phyloP scores from a whole-genome alignment of 2,113 vertebrate genomes.

The Forbesichthys agassizii region DNA sequence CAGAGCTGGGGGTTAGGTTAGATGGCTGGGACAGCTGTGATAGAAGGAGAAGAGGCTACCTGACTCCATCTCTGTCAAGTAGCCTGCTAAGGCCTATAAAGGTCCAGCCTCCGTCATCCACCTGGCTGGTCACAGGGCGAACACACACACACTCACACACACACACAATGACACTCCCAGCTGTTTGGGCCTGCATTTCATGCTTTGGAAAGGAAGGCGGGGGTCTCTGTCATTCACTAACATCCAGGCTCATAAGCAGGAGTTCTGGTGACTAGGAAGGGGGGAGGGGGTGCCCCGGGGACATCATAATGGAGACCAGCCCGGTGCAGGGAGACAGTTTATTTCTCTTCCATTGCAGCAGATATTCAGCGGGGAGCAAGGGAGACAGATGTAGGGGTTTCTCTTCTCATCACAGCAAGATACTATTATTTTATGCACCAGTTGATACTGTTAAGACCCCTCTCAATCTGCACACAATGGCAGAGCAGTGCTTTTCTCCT shows the following conservation, averaged over 20 bases:
- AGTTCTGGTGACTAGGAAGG: conserved; percentile 47
- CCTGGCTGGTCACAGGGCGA: conserved; percentile 66
- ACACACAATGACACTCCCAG: conserved; percentile 65
- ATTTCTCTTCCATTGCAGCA: conserved; percentile 59
- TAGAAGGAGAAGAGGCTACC: conserved; percentile 60
- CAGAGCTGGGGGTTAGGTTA: conserved; percentile 19
- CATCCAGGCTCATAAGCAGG: conserved; percentile 33
- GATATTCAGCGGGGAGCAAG: conserved; percentile 48
- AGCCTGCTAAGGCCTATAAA: conserved; percentile 65
- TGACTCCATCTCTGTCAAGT: conserved; percentile 52
- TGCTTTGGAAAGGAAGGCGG: conserved; percentile 60
- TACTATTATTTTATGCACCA: too few relatives aligned
- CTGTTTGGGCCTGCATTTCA: conserved; percentile 65
- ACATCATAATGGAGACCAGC: conserved; percentile 39
- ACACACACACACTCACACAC: not conserved
- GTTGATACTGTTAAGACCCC: too few relatives aligned
- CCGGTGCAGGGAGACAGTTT: conserved; percentile 44
- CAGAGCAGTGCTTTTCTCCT: not conserved
- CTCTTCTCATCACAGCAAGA: conserved; percentile 12
- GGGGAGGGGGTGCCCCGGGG: conserved; percentile 29
- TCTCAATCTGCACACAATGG: too few relatives aligned
- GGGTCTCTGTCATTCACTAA: conserved; percentile 71
- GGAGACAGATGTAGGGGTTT: conserved; percentile 24
- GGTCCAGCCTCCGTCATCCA: conserved; percentile 61
- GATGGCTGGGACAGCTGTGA: conserved; percentile 52